These are phyloP conservation scores for Aphidoletes aphidimyza DNA, from an alignment of 2,888 invertebrate genomes.

Conservation along the genomic window DNA sequence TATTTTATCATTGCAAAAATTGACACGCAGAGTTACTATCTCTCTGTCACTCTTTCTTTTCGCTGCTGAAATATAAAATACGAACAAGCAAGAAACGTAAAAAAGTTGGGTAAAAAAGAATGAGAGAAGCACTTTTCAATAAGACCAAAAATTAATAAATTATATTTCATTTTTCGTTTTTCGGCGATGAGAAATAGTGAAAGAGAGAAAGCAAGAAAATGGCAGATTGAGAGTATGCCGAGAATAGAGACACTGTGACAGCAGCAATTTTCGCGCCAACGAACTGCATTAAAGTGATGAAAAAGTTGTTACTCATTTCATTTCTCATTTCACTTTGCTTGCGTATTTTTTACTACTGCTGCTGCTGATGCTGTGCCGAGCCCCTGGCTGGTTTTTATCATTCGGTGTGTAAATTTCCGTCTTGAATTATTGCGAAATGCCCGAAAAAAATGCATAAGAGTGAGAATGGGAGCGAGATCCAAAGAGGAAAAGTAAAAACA, in stretches of 20 bases:
- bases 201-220: no score
- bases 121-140: conserved; percentile 17
- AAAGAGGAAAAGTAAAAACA: not conserved
- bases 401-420: conserved; percentile 47
- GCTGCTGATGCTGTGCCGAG: not conserved
- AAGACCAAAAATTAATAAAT: conserved; percentile 42
- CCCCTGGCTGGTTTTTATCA: not conserved
- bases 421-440: conserved; percentile 40
- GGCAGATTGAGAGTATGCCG: no score
- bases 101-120: not conserved
- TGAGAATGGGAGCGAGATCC: not conserved
- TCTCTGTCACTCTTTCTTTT: no score
- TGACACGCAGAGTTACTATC: not conserved
- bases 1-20: conserved; percentile 32
- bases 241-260: no score
- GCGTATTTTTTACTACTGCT: not conserved
- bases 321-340: conserved; percentile 30
- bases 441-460: conserved; percentile 2
- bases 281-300: conserved; percentile 51
- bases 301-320: conserved; percentile 51
- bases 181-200: no score
- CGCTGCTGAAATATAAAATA: not conserved
- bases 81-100: not conserved
- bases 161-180: conserved; percentile 14
- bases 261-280: conserved; percentile 48